Evolutionary conservation across 2,113 vertebrate genomes (phyloP).

Genomic region (Antennarius striatus): DNA sequence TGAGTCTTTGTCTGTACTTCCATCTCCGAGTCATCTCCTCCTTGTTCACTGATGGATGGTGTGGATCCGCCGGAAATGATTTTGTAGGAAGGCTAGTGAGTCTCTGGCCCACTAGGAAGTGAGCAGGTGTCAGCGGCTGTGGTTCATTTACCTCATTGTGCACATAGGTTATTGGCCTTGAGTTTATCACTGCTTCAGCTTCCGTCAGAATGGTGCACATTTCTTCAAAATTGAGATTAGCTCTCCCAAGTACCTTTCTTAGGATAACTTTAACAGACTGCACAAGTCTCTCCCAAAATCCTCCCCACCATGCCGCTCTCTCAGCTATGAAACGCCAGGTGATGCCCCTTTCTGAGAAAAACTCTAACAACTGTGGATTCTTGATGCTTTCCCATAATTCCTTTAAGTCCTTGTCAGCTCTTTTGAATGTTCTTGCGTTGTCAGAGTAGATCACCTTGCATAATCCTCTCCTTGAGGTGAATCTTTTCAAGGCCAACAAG

Average conservation of each 20-base stretch:
- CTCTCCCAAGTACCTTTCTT: not conserved
- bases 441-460: not conserved
- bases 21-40: no score
- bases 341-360: constrained; percentile 1
- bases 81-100: no score
- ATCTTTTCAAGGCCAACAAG: not conserved
- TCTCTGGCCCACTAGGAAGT: no score
- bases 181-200: not conserved
- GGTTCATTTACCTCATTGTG: not conserved
- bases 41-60: no score
- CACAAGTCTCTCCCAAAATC: constrained; percentile 24
- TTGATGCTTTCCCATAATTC: not conserved
- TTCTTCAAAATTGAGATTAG: not conserved
- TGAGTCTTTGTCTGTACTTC: no score
- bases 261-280: constrained; percentile 9
- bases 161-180: not conserved
- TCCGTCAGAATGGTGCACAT: not conserved
- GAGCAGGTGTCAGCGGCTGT: no score
- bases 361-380: not conserved
- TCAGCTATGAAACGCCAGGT: not conserved
- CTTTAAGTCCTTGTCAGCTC: not conserved
- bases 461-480: not conserved
- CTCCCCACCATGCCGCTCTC: constrained; percentile 14
- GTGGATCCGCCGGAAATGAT: no score
- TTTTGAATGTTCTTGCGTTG: not conserved